These are phyloP conservation scores for Geotrupes spiniger DNA, from an alignment of 2,888 invertebrate genomes.

Conservation along the genomic window DNA sequence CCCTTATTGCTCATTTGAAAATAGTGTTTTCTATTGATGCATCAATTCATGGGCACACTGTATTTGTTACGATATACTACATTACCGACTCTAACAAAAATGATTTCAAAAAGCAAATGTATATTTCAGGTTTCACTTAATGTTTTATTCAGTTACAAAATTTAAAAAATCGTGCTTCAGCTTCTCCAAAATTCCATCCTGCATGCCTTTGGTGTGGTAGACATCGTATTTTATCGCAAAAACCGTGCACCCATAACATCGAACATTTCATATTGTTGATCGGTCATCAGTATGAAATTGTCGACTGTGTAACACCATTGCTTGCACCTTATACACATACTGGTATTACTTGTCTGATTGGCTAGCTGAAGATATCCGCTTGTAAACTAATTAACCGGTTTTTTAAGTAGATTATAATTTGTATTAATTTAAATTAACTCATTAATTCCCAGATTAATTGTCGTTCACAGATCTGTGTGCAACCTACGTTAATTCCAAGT, in stretches of 20 bases:
- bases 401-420: too few species aligned
- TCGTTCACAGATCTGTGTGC: too few species aligned
- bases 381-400: too few species aligned
- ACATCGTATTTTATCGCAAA: constrained; percentile 18
- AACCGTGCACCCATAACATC: constrained; percentile 12
- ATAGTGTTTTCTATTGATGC: too few species aligned
- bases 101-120: neutral
- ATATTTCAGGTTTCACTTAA: constrained; percentile 21
- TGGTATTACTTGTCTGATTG: constrained; percentile 43
- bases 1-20: too few species aligned
- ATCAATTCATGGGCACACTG: too few species aligned
- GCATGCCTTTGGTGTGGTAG: constrained; percentile 29
- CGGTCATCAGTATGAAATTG: neutral
- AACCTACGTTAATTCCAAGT: too few species aligned
- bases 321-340: constrained; percentile 28
- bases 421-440: too few species aligned
- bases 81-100: too few species aligned
- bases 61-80: too few species aligned
- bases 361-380: constrained; percentile 25
- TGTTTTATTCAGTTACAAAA: too few species aligned
- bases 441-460: too few species aligned
- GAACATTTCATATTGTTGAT: neutral
- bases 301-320: constrained; percentile 5
- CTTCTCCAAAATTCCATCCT: constrained; percentile 17
- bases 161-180: constrained; percentile 12